Evolutionary conservation across 1,140 invertebrate species (phyloP), one percentile per base, ranked within the genome.

Genomic region (Meloidogyne floridensis): DNA sequence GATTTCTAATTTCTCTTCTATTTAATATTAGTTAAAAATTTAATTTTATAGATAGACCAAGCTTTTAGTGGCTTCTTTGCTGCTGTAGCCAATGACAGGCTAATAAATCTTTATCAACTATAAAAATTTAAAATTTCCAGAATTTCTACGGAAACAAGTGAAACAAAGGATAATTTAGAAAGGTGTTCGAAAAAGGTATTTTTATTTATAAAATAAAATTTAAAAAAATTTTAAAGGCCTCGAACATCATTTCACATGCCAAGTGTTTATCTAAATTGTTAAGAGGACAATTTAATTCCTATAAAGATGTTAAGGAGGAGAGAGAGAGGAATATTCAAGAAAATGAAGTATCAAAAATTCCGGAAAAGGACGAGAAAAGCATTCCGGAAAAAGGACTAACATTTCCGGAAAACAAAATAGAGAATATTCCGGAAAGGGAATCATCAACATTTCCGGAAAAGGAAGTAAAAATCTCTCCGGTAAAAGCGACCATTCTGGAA

Each of bases 61-160:
- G 77, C 80, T 47, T 80, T 80, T 18, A 80, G 78, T 51, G 80
- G 80, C n/a, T 56, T 80, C 43, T 80, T 80, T 20, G 80, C 80
- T 51, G 80, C 80, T 10, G 80, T 80, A 5, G 80, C 80, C 10
- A 80, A 80, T 42, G 20, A 74, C 20, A 80, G 32, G 77, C 74
- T 15, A 15, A 71, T 5, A 32, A 78, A 76, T 18, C 10, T 0
- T 11, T 6, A 53, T 15, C 0, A 56, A 69, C 0, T 76, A 76
- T 59, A 56, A 56, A n/a, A 76, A 76, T 77, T 1, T 54, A 11
- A 51, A 54, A 13, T n/a, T 79, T 72, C 42, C 9, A 79, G 77
- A 47, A 69, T 79, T 13, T 32, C 77, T 8, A 79, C 54, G n/a
- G 42, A 11, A 47, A 69, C 18, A 13, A 20, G 7, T 54, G 51